A percentile compares a stretch with the other conserved stretches of the same genome.
Conservation (phyloP, 1,140 invertebrate species). For the Bacillus rossius region DNA sequence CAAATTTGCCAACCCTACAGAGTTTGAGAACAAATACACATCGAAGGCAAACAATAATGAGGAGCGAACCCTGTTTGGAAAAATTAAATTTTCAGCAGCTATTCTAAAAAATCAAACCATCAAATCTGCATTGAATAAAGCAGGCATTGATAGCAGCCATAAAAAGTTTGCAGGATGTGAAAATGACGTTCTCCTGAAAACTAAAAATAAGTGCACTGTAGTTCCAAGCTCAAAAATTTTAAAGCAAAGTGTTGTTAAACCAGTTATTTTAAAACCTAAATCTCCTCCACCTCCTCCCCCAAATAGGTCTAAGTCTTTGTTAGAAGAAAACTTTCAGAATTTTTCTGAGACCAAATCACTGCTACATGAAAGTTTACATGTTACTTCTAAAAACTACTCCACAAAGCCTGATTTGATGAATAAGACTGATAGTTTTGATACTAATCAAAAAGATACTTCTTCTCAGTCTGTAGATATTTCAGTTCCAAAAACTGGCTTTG, state of each 20-base stretch:
- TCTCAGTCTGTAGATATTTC: slow-evolving; percentile 33
- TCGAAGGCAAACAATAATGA: slow-evolving; percentile 19
- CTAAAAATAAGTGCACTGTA: slow-evolving; percentile 18
- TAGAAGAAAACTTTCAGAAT: background rate
- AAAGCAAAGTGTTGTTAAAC: background rate
- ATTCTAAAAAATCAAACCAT: slow-evolving; percentile 38
- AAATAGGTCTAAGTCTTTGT: slow-evolving; percentile 1
- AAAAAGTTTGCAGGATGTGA: slow-evolving; percentile 25
- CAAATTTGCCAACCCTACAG: slow-evolving; percentile 31
- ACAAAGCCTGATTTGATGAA: slow-evolving; percentile 30
- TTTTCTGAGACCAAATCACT: slow-evolving; percentile 34
- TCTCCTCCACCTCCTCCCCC: slow-evolving; percentile 28
- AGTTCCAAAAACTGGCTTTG: slow-evolving; percentile 66
- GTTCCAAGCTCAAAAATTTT: background rate
- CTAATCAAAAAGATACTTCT: slow-evolving; percentile 16
- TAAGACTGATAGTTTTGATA: slow-evolving; percentile 15
- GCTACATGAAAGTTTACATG: slow-evolving; percentile 38
- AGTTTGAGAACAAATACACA: slow-evolving; percentile 6
- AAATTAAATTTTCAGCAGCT: slow-evolving; percentile 39
- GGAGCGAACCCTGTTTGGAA: slow-evolving; percentile 38
- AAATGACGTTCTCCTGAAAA: slow-evolving; percentile 35
- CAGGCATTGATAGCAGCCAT: background rate
- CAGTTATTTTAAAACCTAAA: slow-evolving; percentile 33
- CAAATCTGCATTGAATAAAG: slow-evolving; percentile 4
- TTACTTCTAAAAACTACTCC: slow-evolving; percentile 35